These are phyloP conservation scores for Drosophila nr. perissopoda DNA, from an alignment of 2,888 invertebrate genomes.

Conservation along the genomic window DNA sequence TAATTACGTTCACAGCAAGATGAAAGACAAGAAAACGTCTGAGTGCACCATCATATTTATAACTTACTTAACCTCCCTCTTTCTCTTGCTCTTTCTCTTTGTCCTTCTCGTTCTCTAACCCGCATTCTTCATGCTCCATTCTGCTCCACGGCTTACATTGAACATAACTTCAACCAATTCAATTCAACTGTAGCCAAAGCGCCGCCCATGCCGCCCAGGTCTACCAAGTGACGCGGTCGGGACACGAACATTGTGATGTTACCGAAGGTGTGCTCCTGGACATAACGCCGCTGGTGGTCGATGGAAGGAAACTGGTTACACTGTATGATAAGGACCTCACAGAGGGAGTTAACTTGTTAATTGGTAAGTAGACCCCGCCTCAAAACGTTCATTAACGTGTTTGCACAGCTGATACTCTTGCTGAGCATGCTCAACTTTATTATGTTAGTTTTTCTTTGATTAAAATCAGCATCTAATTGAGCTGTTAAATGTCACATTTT, in stretches of 20 bases:
- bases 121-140: background rate
- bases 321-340: slow-evolving; percentile 90
- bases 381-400: slow-evolving; percentile 31
- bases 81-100: background rate
- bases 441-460: background rate
- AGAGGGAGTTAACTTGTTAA: slow-evolving; percentile 90
- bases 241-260: slow-evolving; percentile 90
- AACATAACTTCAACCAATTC: slow-evolving; percentile 2
- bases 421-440: background rate
- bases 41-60: slow-evolving; percentile 66
- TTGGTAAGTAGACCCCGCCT: slow-evolving; percentile 86
- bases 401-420: slow-evolving; percentile 13
- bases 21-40: slow-evolving; percentile 31
- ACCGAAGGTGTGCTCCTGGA: slow-evolving; percentile 89
- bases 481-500: background rate
- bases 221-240: slow-evolving; percentile 90
- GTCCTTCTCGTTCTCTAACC: slow-evolving; percentile 3
- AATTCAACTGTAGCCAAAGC: slow-evolving; percentile 48
- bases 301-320: slow-evolving; percentile 88
- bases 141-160: background rate
- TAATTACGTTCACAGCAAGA: slow-evolving; percentile 63
- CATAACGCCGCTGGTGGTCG: slow-evolving; percentile 89
- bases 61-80: slow-evolving; percentile 23
- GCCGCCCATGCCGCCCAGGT: slow-evolving; percentile 87
- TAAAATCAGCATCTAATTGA: background rate